These are phyloP conservation scores for Cavia porcellus DNA, from an alignment of 2,113 vertebrate genomes.

Conservation along the genomic window DNA sequence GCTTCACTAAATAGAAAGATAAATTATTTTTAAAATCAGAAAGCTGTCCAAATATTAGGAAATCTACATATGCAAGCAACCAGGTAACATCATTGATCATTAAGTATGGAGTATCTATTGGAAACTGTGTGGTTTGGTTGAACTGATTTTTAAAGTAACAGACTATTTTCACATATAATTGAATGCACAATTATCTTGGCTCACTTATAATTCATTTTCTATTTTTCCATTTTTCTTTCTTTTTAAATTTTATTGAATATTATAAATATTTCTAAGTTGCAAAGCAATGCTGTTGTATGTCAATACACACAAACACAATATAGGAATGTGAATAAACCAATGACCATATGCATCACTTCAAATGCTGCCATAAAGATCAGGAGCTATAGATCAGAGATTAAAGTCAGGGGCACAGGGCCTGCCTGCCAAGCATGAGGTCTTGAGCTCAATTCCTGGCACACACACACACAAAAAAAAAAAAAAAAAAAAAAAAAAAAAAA, in stretches of 20 bases:
- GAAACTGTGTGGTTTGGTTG: neutral
- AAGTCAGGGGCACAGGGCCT: no score
- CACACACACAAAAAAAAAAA: no score
- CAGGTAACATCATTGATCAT: neutral
- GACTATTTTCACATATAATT: neutral
- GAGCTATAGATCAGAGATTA: no score
- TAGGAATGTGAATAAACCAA: neutral
- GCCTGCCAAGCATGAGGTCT: no score
- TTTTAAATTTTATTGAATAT: neutral
- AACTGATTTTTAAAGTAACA: conserved; percentile 41
- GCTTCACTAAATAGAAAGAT: neutral
- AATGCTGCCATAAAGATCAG: neutral
- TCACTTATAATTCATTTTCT: neutral
- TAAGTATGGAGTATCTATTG: neutral
- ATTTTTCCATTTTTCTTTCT: neutral
- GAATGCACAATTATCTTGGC: neutral
- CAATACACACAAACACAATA: neutral
- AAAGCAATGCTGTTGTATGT: neutral
- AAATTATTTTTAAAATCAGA: conserved; percentile 40
- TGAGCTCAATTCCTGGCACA: no score
- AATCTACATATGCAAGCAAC: conserved; percentile 29
- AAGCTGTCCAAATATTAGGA: neutral
- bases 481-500: no score
- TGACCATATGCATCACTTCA: neutral
- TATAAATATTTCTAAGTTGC: neutral